phyloP scores from a whole-genome alignment of 2,113 vertebrate genomes.

The Pygoscelis adeliae region DNA sequence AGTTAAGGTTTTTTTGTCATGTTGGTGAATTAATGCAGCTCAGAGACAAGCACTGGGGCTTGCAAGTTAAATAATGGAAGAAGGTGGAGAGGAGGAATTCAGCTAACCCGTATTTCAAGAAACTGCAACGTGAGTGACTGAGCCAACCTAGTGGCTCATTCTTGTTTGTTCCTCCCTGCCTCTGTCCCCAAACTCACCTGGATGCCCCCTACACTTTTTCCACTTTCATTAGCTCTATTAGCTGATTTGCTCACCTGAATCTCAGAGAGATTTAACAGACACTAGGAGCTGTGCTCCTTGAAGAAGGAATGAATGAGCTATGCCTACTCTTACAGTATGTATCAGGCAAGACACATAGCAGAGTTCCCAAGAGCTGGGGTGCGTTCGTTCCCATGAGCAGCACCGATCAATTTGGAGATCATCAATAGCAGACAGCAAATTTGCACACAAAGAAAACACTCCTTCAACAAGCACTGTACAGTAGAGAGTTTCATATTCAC shows the following conservation, averaged over 20 bases:
- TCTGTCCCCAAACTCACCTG: background rate
- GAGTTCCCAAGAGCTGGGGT: background rate
- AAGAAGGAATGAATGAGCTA: background rate
- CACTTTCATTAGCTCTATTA: background rate
- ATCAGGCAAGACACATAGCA: rapidly evolving
- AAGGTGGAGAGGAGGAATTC: background rate
- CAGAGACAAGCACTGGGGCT: background rate
- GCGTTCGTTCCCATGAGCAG: background rate
- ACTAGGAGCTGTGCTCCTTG: background rate
- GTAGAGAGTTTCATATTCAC: background rate
- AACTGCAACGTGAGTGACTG: background rate
- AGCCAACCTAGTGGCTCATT: background rate
- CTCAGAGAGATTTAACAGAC: background rate
- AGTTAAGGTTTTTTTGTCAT: background rate
- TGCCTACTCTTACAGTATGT: background rate
- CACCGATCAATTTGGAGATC: background rate
- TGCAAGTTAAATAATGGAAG: background rate
- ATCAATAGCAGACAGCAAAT: background rate
- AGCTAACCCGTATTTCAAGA: background rate
- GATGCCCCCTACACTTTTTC: rapidly evolving
- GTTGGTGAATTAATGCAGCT: background rate
- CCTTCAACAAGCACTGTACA: background rate
- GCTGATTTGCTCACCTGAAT: background rate
- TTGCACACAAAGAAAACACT: background rate
- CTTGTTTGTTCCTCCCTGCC: background rate